Evolutionary conservation across 2,888 invertebrate species (phyloP).

Genomic region (Agrotis clavis): DNA sequence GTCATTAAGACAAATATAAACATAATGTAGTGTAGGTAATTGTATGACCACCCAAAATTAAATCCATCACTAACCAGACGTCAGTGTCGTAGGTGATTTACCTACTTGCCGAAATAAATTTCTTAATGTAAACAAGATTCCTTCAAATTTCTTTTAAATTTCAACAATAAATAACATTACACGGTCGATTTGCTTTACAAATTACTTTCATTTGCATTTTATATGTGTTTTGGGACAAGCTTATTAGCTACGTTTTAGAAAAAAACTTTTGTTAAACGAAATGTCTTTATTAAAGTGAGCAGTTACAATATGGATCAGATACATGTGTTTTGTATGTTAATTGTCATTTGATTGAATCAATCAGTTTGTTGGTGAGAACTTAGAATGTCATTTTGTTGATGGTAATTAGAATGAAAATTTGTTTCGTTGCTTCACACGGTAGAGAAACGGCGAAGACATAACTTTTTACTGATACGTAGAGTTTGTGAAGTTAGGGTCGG

Average conservation of each 20-base stretch:
- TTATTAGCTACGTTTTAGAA: not conserved
- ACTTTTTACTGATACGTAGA: too few species aligned
- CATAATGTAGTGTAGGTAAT: too few species aligned
- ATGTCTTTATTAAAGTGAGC: not conserved
- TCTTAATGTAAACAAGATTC: conserved; percentile 14
- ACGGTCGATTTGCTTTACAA: conserved; percentile 53
- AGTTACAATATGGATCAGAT: not conserved
- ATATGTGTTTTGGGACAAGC: conserved; percentile 5
- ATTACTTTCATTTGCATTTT: conserved; percentile 34
- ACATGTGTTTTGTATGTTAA: not conserved
- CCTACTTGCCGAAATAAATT: not conserved
- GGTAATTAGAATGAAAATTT: not conserved
- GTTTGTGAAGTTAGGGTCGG: too few species aligned
- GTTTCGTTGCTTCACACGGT: not conserved
- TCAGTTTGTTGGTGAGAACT: not conserved
- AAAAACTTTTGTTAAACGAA: not conserved
- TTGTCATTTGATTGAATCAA: conserved; percentile 6
- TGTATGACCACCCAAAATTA: too few species aligned
- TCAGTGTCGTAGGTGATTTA: not conserved
- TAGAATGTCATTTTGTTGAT: conserved; percentile 1
- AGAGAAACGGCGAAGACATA: too few species aligned
- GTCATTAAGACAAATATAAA: too few species aligned
- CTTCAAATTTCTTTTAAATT: conserved; percentile 22
- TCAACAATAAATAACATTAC: conserved; percentile 32
- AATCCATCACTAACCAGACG: too few species aligned